phyloP scores from a whole-genome alignment of 2,888 invertebrate species.

The Ophioninae sp. region DNA sequence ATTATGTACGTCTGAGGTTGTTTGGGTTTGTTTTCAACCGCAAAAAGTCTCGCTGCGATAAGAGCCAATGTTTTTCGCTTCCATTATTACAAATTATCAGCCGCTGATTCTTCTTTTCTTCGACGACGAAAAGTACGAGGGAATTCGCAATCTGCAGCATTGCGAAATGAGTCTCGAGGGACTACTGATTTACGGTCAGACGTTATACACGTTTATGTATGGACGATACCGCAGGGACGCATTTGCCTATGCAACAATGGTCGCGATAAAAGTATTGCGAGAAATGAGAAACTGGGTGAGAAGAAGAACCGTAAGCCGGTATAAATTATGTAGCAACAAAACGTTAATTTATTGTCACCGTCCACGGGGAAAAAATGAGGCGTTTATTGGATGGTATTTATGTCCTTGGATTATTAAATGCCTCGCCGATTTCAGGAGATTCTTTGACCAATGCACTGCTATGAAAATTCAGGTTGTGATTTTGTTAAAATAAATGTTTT shows the following conservation, averaged over 20 bases:
- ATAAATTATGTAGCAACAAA: background rate
- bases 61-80: background rate
- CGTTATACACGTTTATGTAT: slow-evolving; percentile 20
- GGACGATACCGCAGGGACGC: slow-evolving; percentile 48
- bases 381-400: background rate
- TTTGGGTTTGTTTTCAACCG: background rate
- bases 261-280: slow-evolving; percentile 32
- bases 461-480: background rate
- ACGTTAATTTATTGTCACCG: background rate
- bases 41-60: background rate
- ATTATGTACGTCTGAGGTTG: background rate
- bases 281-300: slow-evolving; percentile 36
- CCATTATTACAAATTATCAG: slow-evolving; percentile 3
- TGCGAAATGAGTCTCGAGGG: slow-evolving; percentile 66
- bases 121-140: slow-evolving; percentile 50
- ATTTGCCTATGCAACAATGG: slow-evolving; percentile 59
- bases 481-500: background rate
- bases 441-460: background rate
- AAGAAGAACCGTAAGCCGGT: slow-evolving; percentile 22
- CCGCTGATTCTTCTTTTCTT: background rate
- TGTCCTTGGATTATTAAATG: background rate
- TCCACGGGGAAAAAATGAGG: background rate
- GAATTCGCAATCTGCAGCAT: slow-evolving; percentile 70
- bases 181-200: slow-evolving; percentile 69
- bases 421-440: background rate